Conservation (phyloP, 2,888 invertebrate species). For the Nymphalis c-album region DNA sequence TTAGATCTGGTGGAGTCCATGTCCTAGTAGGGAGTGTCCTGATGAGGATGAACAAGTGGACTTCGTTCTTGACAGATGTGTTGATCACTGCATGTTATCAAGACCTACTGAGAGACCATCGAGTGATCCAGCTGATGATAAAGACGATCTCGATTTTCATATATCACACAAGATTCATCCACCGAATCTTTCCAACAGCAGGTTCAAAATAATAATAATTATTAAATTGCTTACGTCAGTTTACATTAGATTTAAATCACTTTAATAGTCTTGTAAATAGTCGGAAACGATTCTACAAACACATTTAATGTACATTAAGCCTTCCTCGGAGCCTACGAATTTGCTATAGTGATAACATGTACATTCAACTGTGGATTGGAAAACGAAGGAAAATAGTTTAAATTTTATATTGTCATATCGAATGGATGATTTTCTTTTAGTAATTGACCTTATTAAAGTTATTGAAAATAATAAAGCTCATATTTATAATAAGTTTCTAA, state of each 20-base stretch:
- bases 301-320: slow-evolving; percentile 45
- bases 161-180: slow-evolving; percentile 75
- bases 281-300: slow-evolving; percentile 46
- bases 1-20: slow-evolving; percentile 92
- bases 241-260: slow-evolving; percentile 24
- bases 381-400: too few species aligned
- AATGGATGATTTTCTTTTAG: too few species aligned
- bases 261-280: slow-evolving; percentile 47
- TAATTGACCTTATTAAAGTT: neutral
- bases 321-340: slow-evolving; percentile 44
- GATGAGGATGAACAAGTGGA: slow-evolving; percentile 87
- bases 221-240: slow-evolving; percentile 28
- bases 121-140: slow-evolving; percentile 67
- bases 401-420: too few species aligned
- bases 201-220: slow-evolving; percentile 44
- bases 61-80: slow-evolving; percentile 86
- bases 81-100: slow-evolving; percentile 85
- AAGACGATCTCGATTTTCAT: slow-evolving; percentile 81
- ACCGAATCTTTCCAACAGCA: slow-evolving; percentile 66
- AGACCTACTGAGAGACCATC: slow-evolving; percentile 67
- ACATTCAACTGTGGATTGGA: slow-evolving; percentile 8
- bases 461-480: neutral
- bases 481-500: too few species aligned
- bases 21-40: slow-evolving; percentile 89
- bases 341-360: slow-evolving; percentile 30